Percentiles rank a stretch among this genome's conserved stretches.
Evolutionary conservation across 2,797 vertebrate species (phyloP).

Genomic region (Limosa lapponica): DNA sequence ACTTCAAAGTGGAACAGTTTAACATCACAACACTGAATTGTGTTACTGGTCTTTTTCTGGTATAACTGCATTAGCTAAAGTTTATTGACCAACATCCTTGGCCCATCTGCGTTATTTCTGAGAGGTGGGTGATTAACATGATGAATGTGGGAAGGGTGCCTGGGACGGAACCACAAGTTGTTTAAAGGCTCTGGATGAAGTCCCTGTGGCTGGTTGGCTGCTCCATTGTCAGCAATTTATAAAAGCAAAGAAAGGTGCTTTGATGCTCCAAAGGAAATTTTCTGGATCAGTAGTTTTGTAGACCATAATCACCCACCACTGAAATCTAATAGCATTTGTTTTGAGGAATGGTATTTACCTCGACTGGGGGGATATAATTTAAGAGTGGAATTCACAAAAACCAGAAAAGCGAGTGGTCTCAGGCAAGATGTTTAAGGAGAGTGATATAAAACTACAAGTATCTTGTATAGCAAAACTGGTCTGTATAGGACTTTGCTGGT

Average conservation of each 20-base stretch:
- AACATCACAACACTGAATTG: not conserved
- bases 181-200: conserved; percentile 11
- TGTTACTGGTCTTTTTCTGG: not conserved
- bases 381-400: not conserved
- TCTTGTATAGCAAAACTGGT: not conserved
- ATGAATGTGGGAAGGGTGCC: not conserved
- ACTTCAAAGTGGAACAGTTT: not conserved
- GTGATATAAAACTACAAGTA: not conserved
- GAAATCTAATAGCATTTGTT: not conserved
- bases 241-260: not conserved
- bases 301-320: not conserved
- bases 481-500: not conserved
- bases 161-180: not conserved
- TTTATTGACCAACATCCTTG: not conserved
- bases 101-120: not conserved
- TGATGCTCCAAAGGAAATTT: not conserved
- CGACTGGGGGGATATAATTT: not conserved
- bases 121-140: not conserved
- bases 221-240: not conserved
- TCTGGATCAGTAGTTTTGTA: not conserved
- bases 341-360: not conserved
- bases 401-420: not conserved
- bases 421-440: not conserved
- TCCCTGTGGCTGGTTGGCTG: not conserved
- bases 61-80: not conserved